Evolutionary conservation across 2,113 vertebrate genomes (phyloP), one percentile per base, ranked within the genome.

Genomic region (Brienomyrus brachyistius): DNA sequence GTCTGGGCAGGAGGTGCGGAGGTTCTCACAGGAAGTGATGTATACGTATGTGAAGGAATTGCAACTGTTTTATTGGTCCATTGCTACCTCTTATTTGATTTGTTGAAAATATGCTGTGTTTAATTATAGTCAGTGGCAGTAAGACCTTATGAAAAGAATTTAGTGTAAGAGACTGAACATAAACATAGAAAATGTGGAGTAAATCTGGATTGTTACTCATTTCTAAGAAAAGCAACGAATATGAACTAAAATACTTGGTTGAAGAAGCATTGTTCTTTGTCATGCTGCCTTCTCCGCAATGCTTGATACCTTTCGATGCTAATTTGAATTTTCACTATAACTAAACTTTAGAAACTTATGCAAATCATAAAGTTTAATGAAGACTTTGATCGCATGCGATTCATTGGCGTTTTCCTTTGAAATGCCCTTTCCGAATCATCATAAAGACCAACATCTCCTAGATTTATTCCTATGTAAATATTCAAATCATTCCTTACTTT

Each of bases 401-500:
- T 77, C 7, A 77, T 77, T 77, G 70, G 19, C 40, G 3, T 80
- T 80, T 80, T 80, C 74, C 74, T 19, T 80, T 80, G 74, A 80
- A 80, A 80, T 40, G 59, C 15, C 6, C 74, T 35, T 80, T 56
- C 19, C 19, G 54, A 56, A 21, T 56, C 54, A 21, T 56, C 54
- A 56, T 56, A 21, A 6, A 56, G n/a, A 31, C 27, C 27, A n/a
- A 66, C 9, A 66, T 4, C 62, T 66, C 62, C 9, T n/a, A 11
- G n/a, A 21, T 62, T 62, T 62, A 62, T 62, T 21, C 19, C 19
- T 19, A 62, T n/a, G 7, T 62, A 62, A 9, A 62, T 62, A 23
- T 62, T 62, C 56, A 86, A 52, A 85, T 56, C n/a, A 83, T 91
- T 92, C 43, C 59, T 82, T 82, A 45, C 4, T 21, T 5, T 88